A percentile compares a stretch with the other conserved stretches of the same genome.
Evolutionary conservation across 2,113 vertebrate species (phyloP).

Genomic region (Gymnocephalus cernua): DNA sequence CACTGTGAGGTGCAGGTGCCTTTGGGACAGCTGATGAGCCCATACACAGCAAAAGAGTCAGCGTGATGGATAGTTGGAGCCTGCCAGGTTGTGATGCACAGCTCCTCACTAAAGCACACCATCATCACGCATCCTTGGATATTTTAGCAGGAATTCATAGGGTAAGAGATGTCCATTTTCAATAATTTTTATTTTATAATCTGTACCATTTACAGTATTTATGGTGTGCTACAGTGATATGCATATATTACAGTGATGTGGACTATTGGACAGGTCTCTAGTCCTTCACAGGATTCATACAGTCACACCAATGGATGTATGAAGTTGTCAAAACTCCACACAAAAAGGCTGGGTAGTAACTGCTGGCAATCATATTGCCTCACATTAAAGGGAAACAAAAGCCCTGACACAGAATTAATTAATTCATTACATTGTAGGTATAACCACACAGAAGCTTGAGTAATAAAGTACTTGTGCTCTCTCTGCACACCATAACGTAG

Average conservation of each 20-base stretch:
- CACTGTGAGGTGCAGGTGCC: neutral
- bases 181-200: neutral
- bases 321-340: neutral
- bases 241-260: neutral
- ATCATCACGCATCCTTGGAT: neutral
- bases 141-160: neutral
- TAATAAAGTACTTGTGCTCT: neutral
- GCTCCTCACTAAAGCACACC: neutral
- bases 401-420: neutral
- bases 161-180: neutral
- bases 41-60: no score
- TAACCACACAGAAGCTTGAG: neutral
- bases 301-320: neutral
- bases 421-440: neutral
- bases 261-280: neutral
- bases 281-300: neutral
- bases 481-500: neutral
- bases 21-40: constrained; percentile 2
- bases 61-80: neutral
- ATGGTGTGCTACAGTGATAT: no score
- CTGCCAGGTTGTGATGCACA: neutral
- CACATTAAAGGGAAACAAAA: neutral
- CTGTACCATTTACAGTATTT: neutral
- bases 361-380: neutral
- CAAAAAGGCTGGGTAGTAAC: neutral